Conservation (phyloP, 2,113 vertebrate genomes). For the Catharus fuscescens region DNA sequence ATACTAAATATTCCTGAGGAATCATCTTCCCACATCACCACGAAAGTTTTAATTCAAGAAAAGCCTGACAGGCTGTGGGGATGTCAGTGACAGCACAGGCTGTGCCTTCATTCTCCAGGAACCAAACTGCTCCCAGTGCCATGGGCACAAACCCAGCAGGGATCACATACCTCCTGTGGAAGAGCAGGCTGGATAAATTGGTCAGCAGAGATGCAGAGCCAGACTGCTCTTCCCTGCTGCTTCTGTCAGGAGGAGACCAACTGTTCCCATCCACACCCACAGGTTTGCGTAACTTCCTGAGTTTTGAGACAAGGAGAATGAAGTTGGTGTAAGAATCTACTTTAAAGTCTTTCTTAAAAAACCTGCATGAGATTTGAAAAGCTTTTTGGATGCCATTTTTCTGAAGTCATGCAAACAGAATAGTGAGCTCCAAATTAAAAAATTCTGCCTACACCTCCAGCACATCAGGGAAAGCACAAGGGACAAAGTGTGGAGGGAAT, state of each 20-base stretch:
- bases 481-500: neutral
- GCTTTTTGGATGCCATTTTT: neutral
- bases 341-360: neutral
- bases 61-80: neutral
- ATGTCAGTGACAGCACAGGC: neutral
- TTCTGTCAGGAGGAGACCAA: constrained; percentile 62
- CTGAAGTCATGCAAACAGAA: neutral
- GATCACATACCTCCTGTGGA: constrained; percentile 67
- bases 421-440: neutral
- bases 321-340: neutral
- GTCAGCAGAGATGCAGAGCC: constrained; percentile 23
- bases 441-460: neutral
- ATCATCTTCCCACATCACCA: neutral
- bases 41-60: neutral
- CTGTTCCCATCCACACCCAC: constrained; percentile 70
- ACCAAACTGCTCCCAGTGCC: accelerated
- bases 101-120: neutral
- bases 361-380: neutral
- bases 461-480: neutral
- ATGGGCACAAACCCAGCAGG: neutral
- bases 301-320: constrained; percentile 1
- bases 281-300: constrained; percentile 79
- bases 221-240: constrained; percentile 56
- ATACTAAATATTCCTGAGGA: neutral
- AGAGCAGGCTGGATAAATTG: constrained; percentile 49